Evolutionary conservation across 2,888 invertebrate species (phyloP), one percentile per base, ranked within the genome.

Genomic region (Ectobius pallidus): DNA sequence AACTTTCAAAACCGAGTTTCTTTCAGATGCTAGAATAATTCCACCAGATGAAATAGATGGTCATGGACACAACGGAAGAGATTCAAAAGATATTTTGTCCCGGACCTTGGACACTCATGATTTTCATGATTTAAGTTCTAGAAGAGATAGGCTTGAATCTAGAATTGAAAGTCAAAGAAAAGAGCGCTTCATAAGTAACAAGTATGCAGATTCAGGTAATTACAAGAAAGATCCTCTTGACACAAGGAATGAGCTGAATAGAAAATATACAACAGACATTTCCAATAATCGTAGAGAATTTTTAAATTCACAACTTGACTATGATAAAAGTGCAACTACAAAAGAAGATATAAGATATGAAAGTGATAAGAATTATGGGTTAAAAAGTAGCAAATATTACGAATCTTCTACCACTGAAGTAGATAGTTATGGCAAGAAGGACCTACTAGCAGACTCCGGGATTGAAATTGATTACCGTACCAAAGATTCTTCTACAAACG

Each of bases 391-490:
- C 55, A 27, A 32, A 9, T 68, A 44, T 18, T 46, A 44, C 4
- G 63, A 46, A 39, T 22, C 44, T n/a, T 46, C 52, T 27, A 52
- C 20, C 22, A 67, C 72, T 30, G 69, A 69, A 22, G n/a, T 30
- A 52, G 72, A 72, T 62, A 67, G 69, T 34, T 32, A 67, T 25
- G 44, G 0, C 80, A 82, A 73, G 9, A 89, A 89, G 77, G 91
- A 88, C 78, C 86, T 89, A 70, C 84, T 91, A 69, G 90, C 89
- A 2, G 93, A 93, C 83, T 93, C 93, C 0, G 93, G 93, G 0
- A 93, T 93, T 76, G 93, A 93, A 79, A 92, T 93, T 77, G 93
- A 93, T 81, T 91, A 91, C 78, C 87, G 92, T 69, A 87, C 92
- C 75, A 92, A 92, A 78, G 91, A 91, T 0, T 81, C 82, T 69